Evolutionary conservation across 2,797 vertebrate genomes (phyloP).

Genomic region (Microchirus variegatus): DNA sequence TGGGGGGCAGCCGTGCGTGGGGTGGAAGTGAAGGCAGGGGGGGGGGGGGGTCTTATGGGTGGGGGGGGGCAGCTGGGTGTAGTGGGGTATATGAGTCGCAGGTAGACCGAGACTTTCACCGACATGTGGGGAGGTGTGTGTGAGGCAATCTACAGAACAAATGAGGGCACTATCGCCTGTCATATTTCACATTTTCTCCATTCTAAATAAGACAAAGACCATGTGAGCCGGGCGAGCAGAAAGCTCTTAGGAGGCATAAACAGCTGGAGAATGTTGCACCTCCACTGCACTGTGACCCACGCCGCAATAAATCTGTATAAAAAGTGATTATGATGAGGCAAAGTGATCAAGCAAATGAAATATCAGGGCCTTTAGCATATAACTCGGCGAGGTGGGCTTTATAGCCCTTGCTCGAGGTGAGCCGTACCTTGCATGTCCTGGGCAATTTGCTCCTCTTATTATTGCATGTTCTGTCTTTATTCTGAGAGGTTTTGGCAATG

Average conservation of each 20-base stretch:
- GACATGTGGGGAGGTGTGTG: conserved; percentile 79
- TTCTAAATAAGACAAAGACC: conserved; percentile 82
- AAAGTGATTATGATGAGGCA: conserved; percentile 79
- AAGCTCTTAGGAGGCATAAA: conserved; percentile 78
- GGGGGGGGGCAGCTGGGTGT: too few species aligned
- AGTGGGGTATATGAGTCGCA: conserved; percentile 53
- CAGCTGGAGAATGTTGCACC: conserved; percentile 78
- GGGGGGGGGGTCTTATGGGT: conserved; percentile 19
- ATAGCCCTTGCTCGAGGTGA: conserved; percentile 70
- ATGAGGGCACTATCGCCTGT: conserved; percentile 75
- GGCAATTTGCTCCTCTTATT: conserved; percentile 73
- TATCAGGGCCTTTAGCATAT: conserved; percentile 76
- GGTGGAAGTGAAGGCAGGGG: conserved; percentile 25
- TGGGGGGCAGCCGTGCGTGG: conserved; percentile 39
- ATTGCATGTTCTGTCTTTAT: conserved; percentile 70
- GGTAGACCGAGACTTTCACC: conserved; percentile 75
- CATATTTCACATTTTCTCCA: conserved; percentile 77
- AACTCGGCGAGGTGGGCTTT: conserved; percentile 77
- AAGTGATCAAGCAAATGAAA: conserved; percentile 86
- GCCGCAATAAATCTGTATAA: conserved; percentile 75
- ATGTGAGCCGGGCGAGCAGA: conserved; percentile 63
- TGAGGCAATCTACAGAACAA: conserved; percentile 78
- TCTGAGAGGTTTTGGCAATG: conserved; percentile 32
- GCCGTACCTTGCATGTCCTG: conserved; percentile 71
- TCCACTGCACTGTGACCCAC: conserved; percentile 74